These are phyloP conservation scores for Muscicapa comitata DNA, from an alignment of 2,797 vertebrate genomes.

Conservation along the genomic window DNA sequence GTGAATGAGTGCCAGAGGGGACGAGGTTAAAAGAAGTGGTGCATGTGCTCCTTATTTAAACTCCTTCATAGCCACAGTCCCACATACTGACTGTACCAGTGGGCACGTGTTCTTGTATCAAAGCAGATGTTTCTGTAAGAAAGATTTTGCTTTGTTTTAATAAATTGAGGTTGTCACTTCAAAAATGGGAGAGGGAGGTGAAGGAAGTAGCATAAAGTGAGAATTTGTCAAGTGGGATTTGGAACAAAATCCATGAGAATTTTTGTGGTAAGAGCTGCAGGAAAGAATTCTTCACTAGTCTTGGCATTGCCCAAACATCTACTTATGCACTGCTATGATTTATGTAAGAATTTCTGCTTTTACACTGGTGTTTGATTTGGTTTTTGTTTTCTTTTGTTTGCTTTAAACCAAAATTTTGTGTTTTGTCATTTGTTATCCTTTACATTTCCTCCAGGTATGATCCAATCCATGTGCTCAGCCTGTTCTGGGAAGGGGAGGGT, in stretches of 20 bases:
- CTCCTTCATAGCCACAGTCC: neutral
- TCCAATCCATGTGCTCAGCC: neutral
- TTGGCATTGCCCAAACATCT: neutral
- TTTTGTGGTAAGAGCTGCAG: neutral
- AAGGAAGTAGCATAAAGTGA: neutral
- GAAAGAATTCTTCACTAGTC: neutral
- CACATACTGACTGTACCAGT: neutral
- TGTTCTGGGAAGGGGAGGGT: neutral
- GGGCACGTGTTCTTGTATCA: neutral
- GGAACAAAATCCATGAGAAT: neutral
- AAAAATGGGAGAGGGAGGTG: neutral
- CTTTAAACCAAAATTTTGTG: neutral
- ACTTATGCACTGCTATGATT: neutral
- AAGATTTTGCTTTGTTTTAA: neutral
- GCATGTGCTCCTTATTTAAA: neutral
- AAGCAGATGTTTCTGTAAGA: neutral
- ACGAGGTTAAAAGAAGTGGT: neutral
- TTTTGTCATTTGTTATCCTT: neutral
- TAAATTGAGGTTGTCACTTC: neutral
- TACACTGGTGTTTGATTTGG: neutral
- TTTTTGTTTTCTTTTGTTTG: neutral
- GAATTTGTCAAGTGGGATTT: neutral
- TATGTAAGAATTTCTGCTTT: neutral
- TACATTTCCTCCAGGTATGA: neutral
- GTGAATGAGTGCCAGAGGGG: neutral